Conservation (phyloP, 2,113 vertebrate species). For the Megaptera novaeangliae region DNA sequence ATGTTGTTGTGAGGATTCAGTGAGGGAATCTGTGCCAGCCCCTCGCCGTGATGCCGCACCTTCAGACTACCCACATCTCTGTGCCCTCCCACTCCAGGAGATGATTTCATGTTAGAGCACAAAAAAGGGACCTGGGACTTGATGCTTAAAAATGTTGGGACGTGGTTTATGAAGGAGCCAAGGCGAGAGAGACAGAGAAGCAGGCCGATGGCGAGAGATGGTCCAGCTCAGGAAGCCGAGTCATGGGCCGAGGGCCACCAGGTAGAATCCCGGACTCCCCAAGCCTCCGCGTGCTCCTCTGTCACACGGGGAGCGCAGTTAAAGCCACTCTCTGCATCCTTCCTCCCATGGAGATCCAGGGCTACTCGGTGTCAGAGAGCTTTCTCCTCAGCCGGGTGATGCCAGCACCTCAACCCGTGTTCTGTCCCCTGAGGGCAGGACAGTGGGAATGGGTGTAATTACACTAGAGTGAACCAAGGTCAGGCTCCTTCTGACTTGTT, state of each 20-base stretch:
- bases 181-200: background rate
- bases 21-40: background rate
- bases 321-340: background rate
- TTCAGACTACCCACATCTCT: background rate
- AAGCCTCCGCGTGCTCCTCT: background rate
- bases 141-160: background rate
- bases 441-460: background rate
- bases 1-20: background rate
- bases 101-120: background rate
- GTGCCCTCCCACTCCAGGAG: background rate
- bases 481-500: background rate
- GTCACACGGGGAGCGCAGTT: background rate
- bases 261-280: background rate
- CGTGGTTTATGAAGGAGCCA: background rate
- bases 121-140: background rate
- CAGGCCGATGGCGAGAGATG: background rate
- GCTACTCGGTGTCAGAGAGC: background rate
- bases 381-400: background rate
- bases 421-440: background rate
- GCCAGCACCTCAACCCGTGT: background rate
- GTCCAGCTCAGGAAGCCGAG: background rate
- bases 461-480: background rate
- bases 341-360: background rate
- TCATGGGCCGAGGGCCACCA: background rate
- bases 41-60: fast-evolving